Evolutionary conservation across 2,888 invertebrate genomes (phyloP).

Genomic region (Pristionchus entomophagus): DNA sequence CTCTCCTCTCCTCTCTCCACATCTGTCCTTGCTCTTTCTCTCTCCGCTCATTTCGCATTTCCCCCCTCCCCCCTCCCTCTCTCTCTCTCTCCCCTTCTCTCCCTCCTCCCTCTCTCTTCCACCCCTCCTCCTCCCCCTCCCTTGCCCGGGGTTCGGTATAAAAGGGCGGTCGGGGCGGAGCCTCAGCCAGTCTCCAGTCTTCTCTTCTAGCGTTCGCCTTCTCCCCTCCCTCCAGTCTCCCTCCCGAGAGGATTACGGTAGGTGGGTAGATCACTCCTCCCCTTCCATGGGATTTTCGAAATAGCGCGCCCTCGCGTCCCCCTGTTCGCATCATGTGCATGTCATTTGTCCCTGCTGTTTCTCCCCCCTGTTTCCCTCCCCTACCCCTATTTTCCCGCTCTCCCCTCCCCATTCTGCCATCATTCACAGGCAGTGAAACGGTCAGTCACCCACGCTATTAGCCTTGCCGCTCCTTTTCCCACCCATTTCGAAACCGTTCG

Average conservation of each 20-base stretch:
- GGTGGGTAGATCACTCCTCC: slow-evolving; percentile 19
- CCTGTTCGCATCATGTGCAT: no score
- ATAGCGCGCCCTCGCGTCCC: slow-evolving; percentile 10
- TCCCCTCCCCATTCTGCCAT: background rate
- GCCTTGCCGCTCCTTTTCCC: background rate
- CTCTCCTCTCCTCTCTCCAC: background rate
- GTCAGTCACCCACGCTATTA: no score
- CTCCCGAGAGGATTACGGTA: background rate
- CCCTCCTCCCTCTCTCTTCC: no score
- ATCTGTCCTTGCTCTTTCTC: no score
- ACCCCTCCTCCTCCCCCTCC: background rate
- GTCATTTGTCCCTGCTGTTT: no score
- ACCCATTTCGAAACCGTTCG: background rate
- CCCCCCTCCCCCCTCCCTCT: no score
- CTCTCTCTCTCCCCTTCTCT: no score
- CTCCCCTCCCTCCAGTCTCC: slow-evolving; percentile 2
- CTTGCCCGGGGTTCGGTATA: slow-evolving; percentile 23
- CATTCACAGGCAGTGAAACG: background rate
- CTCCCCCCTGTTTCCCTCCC: background rate
- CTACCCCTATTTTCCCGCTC: no score
- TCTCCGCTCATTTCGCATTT: no score
- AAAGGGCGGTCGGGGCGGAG: slow-evolving; percentile 19
- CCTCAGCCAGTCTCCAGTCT: background rate
- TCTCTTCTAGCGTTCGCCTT: slow-evolving; percentile 26
- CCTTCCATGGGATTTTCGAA: background rate